Base-by-base conservation (phyloP, 2,797 vertebrate species). In the Pangasius larnaudii region DNA sequence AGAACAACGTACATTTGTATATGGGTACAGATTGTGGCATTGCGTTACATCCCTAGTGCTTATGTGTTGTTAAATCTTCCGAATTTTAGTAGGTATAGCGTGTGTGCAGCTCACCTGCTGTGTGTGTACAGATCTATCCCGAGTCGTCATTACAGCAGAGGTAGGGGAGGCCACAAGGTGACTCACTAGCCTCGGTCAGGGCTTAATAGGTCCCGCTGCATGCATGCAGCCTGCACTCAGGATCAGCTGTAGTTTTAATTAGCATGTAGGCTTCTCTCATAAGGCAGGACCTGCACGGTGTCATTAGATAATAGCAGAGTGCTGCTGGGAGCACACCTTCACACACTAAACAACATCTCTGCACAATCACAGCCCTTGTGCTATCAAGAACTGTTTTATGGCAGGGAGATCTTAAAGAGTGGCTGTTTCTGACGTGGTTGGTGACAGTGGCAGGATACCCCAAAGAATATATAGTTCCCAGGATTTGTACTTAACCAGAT, bases 301-400 rank as follows among this genome's bases (percentile, higher is more conserved):
- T 95, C 95, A 95, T 95, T 95, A 95, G 93, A 92, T 95, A 95
- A 94, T 94, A 89, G 92, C 92, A 94, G 93, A 91, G 89, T 92
- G 89, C 90, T 92, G 90, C 92, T 86, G 89, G 88, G 51, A 65
- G 71, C 75, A 75, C 24, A 93, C 92, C 71, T 69, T 88, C 11
- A 49, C 53, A 86, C 82, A 88, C 71, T 39, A 18, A 67, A 53
- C 36, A 27, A 46, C n/a, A 42, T 9, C 39, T n/a, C 53, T 63
- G 9, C 33, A 80, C 56, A 71, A 61, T n/a, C 85, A 46, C 22
- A n/a, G 16, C 46, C 59, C 67, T 27, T 80, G 51, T 88, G 83
- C 49, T 56, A 5, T 74, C 36, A 69, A n/a, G 53, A 74, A 18
- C 2, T 42, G 79, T 42, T 61, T 61, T 42, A 42, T 61, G 13